Percentiles rank a stretch among this genome's conserved stretches.
phyloP scores from a whole-genome alignment of 2,888 invertebrate species.

The Ophioninae sp. region DNA sequence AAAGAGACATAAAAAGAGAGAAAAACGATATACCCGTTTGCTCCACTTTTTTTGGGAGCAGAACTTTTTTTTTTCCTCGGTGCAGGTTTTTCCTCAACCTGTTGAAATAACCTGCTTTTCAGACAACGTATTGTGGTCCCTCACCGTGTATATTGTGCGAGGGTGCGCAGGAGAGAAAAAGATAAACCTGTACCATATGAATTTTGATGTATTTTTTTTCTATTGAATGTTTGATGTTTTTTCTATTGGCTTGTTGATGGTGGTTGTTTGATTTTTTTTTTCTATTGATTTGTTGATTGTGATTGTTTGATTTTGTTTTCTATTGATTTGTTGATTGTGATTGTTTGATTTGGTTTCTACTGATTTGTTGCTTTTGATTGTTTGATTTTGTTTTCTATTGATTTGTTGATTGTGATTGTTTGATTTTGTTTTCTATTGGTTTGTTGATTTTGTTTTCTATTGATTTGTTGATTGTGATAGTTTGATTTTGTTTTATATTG shows the following conservation, averaged over 20 bases:
- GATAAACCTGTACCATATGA: slow-evolving; percentile 39
- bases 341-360: too few relatives aligned
- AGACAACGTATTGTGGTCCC: not conserved
- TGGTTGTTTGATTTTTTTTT: too few relatives aligned
- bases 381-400: too few relatives aligned
- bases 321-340: too few relatives aligned
- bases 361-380: too few relatives aligned
- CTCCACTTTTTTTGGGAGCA: slow-evolving; percentile 4
- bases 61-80: slow-evolving; percentile 15
- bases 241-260: not conserved
- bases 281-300: too few relatives aligned
- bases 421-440: slow-evolving; percentile 13
- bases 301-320: too few relatives aligned
- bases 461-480: too few relatives aligned
- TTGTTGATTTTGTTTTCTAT: too few relatives aligned
- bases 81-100: slow-evolving; percentile 34
- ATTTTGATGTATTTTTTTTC: slow-evolving; percentile 33
- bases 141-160: not conserved
- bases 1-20: slow-evolving; percentile 26
- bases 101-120: slow-evolving; percentile 36
- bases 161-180: slow-evolving; percentile 24
- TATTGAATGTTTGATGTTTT: slow-evolving; percentile 14
- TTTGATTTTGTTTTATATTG: too few relatives aligned
- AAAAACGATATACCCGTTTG: slow-evolving; percentile 21
- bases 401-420: too few relatives aligned